Percentiles rank a stretch among this genome's conserved stretches.
Evolutionary conservation across 2,888 invertebrate species (phyloP).

Genomic region (Galerucella nymphaeae): DNA sequence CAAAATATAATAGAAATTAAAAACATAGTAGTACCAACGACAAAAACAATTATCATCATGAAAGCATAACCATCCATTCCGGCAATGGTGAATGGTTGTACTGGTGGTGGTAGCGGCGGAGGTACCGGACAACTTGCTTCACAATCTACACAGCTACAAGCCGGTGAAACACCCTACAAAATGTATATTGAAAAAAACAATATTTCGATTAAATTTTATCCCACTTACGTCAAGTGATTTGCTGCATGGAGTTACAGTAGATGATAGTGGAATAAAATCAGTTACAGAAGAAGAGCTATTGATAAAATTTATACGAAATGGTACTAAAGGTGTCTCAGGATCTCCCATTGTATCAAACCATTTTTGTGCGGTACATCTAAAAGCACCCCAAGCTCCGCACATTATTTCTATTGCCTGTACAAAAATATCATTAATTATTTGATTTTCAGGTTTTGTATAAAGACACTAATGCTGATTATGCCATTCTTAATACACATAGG

Average conservation of each 20-base stretch:
- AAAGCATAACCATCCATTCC: constrained; percentile 83
- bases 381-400: constrained; percentile 81
- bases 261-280: constrained; percentile 68
- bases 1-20: constrained; percentile 50
- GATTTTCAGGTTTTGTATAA: too few species aligned
- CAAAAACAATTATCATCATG: constrained; percentile 80
- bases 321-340: constrained; percentile 69
- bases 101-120: constrained; percentile 74
- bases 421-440: not conserved
- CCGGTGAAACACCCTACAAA: constrained; percentile 70
- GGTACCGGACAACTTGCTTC: constrained; percentile 82
- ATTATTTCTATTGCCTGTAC: constrained; percentile 80
- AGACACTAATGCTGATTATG: too few species aligned
- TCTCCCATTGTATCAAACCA: constrained; percentile 81
- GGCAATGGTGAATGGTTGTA: constrained; percentile 76
- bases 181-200: constrained; percentile 7
- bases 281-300: constrained; percentile 65
- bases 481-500: too few species aligned
- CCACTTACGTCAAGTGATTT: constrained; percentile 12
- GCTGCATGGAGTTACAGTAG: constrained; percentile 68
- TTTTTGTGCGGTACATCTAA: constrained; percentile 76
- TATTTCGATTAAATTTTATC: not conserved
- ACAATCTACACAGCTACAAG: constrained; percentile 92
- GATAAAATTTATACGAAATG: constrained; percentile 81
- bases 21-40: constrained; percentile 69